Evolutionary conservation across 2,888 invertebrate species (phyloP).

Genomic region (Rhingia campestris): DNA sequence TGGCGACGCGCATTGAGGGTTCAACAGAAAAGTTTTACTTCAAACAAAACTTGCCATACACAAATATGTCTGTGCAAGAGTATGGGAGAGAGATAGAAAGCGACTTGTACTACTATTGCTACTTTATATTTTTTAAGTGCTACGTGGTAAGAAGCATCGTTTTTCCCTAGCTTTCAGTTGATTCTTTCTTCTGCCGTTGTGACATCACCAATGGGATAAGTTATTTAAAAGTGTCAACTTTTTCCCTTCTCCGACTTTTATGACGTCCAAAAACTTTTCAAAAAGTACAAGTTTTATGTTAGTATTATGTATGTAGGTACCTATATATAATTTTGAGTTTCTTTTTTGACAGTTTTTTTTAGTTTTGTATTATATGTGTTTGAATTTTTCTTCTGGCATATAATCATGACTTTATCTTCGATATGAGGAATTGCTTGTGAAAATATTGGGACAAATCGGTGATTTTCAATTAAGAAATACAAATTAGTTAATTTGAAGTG

Average conservation of each 20-base stretch:
- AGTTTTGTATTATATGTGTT: too few relatives aligned
- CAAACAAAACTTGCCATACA: constrained; percentile 55
- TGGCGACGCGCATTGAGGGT: constrained; percentile 52
- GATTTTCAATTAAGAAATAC: too few relatives aligned
- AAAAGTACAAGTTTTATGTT: constrained; percentile 40
- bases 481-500: too few relatives aligned
- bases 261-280: constrained; percentile 64
- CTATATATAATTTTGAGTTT: not conserved
- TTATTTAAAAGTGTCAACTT: constrained; percentile 72
- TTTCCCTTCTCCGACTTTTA: constrained; percentile 68
- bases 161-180: not conserved
- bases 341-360: constrained; percentile 16
- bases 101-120: constrained; percentile 25
- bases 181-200: constrained; percentile 8
- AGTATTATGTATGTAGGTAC: not conserved
- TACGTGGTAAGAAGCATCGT: constrained; percentile 28
- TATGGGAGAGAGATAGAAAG: not conserved
- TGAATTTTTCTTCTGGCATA: constrained; percentile 1
- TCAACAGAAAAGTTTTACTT: constrained; percentile 67
- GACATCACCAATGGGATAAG: constrained; percentile 69
- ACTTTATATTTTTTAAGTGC: constrained; percentile 67
- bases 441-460: too few relatives aligned
- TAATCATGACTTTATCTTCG: constrained; percentile 7
- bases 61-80: not conserved
- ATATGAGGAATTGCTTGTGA: too few relatives aligned